A percentile compares a stretch with the other conserved stretches of the same genome.
These are phyloP conservation scores for Falco columbarius DNA, from an alignment of 2,797 vertebrate species.

Conservation along the genomic window DNA sequence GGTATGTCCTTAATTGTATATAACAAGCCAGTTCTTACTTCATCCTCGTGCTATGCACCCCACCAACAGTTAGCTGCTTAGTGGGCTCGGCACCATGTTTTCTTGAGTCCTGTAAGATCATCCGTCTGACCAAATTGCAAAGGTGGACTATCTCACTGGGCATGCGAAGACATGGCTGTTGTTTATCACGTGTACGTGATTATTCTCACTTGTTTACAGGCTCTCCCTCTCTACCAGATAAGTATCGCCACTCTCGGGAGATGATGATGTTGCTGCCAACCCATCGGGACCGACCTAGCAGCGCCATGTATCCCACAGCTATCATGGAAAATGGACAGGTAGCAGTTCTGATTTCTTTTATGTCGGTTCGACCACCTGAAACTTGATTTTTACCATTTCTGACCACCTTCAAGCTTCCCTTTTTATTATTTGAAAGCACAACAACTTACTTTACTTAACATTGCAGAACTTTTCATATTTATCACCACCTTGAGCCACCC, in stretches of 20 bases:
- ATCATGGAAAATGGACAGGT: slow-evolving; percentile 97
- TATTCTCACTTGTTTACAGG: slow-evolving; percentile 87
- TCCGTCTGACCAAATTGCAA: not conserved
- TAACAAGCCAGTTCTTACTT: not conserved
- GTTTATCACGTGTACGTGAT: slow-evolving; percentile 81
- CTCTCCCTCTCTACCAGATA: slow-evolving; percentile 97
- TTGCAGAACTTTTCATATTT: not conserved
- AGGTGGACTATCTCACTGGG: slow-evolving; percentile 27
- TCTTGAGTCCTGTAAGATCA: slow-evolving; percentile 44
- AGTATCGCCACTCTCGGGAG: slow-evolving; percentile 95
- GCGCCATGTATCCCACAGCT: slow-evolving; percentile 92
- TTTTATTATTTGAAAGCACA: not conserved
- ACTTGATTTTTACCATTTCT: not conserved
- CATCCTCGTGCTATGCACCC: not conserved
- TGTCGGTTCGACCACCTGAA: not conserved
- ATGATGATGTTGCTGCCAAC: slow-evolving; percentile 93
- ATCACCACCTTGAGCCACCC: not conserved
- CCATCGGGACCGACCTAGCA: slow-evolving; percentile 92
- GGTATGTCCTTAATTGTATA: not conserved
- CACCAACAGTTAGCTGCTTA: slow-evolving; percentile 3
- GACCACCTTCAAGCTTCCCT: not conserved
- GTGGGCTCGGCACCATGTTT: slow-evolving; percentile 35
- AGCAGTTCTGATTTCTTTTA: not conserved
- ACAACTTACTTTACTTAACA: not conserved
- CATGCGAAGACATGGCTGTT: slow-evolving; percentile 66